Base-by-base conservation (phyloP, 2,113 vertebrate genomes). In the Rhynchopsitta pachyrhyncha region DNA sequence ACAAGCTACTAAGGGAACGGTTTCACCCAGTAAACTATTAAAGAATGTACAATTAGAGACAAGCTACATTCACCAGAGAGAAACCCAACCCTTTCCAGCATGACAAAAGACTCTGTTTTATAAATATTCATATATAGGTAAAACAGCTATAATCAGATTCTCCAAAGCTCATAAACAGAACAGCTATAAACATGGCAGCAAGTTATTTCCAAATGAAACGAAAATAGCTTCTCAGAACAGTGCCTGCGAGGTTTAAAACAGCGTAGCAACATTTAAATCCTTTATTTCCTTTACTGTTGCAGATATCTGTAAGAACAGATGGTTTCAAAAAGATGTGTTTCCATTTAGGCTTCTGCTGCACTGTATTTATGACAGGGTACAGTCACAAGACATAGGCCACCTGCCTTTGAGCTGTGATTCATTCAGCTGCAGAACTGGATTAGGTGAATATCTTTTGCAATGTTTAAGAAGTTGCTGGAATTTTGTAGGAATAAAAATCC, bases 241-340 rank as follows among this genome's bases (percentile, higher is more conserved):
- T 49, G 66, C 57, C 37, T 87, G 82, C 17, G 76, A 64, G 57
- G 39, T 87, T 93, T 88, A 44, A 89, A 95, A 64, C 24, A 84
- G 69, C 57, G 76, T 5, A 79, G 57, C 50, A 84, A 24, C 73
- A 52, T 74, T 81, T 84, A 50, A 92, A 77, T 42, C 24, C 63
- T 84, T 93, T 91, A 64, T 94, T 96, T 92, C 69, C 68, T 93
- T 95, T 93, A 90, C 87, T 97, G 60, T 94, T 96, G 84, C 81
- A 91, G 84, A 42, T 97, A 97, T 94, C 86, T 79, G 37, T 68
- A 88, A 94, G 84, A 95, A 92, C 96, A 97, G 94, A 97, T 95
- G 95, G 94, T 80, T 93, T 70, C 49, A 93, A 46, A 95, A 96
- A 85, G 67, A 93, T 44, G 60, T 91, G 71, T 75, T 92, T 97